These are phyloP conservation scores for Druon quercuslanigerum DNA, from an alignment of 1,140 invertebrate species.

Conservation along the genomic window DNA sequence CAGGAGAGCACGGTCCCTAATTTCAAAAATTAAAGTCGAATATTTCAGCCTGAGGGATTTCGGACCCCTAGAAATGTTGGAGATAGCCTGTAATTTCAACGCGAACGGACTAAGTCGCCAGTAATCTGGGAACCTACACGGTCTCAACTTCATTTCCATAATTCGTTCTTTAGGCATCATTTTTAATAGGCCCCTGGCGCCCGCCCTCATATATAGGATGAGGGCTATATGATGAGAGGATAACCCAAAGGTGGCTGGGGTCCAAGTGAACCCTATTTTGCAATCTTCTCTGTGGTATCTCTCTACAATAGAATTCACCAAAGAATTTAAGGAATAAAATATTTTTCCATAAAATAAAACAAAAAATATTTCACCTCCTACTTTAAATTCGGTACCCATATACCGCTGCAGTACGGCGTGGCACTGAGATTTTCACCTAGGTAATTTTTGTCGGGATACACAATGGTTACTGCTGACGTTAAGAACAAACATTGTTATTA, in stretches of 20 bases:
- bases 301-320: background rate
- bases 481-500: too few relatives aligned
- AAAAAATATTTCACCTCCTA: too few relatives aligned
- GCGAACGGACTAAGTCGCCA: slow-evolving; percentile 65
- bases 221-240: too few relatives aligned
- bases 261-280: slow-evolving; percentile 54
- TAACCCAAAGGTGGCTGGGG: slow-evolving; percentile 36
- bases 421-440: too few relatives aligned
- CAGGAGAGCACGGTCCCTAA: slow-evolving; percentile 48
- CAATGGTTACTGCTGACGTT: too few relatives aligned
- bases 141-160: slow-evolving; percentile 72
- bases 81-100: slow-evolving; percentile 72
- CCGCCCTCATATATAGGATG: slow-evolving; percentile 41
- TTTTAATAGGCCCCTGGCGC: slow-evolving; percentile 74
- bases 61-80: slow-evolving; percentile 57
- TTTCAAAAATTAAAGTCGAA: slow-evolving; percentile 69
- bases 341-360: too few relatives aligned
- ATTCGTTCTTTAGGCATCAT: slow-evolving; percentile 74
- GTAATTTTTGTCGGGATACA: too few relatives aligned
- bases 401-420: too few relatives aligned
- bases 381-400: too few relatives aligned
- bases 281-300: slow-evolving; percentile 32
- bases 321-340: too few relatives aligned
- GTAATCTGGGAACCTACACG: slow-evolving; percentile 69
- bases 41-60: slow-evolving; percentile 61